phyloP scores from a whole-genome alignment of 2,113 vertebrate genomes.

The Ia io region DNA sequence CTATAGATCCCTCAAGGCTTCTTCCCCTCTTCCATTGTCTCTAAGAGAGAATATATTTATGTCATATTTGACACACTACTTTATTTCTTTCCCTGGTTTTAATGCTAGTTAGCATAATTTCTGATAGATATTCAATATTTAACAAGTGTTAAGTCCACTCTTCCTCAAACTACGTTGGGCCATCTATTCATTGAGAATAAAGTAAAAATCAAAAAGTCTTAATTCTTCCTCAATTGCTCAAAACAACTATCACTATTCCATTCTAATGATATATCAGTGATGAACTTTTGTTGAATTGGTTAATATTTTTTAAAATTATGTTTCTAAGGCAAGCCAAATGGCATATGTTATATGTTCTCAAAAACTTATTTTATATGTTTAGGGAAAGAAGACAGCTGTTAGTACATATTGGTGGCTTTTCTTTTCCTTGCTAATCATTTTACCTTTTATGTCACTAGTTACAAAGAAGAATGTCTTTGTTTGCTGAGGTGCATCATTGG shows the following conservation, averaged over 20 bases:
- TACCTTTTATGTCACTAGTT: background rate
- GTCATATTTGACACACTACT: background rate
- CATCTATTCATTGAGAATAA: background rate
- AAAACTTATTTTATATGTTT: background rate
- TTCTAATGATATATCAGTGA: background rate
- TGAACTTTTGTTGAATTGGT: constrained; percentile 46
- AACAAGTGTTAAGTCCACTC: background rate
- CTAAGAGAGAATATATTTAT: background rate
- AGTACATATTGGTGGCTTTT: background rate
- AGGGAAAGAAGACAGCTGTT: background rate
- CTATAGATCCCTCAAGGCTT: background rate
- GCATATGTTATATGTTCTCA: background rate
- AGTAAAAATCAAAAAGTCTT: background rate
- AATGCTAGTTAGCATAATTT: background rate
- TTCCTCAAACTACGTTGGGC: background rate
- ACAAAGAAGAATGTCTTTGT: background rate
- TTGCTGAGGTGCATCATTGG: background rate
- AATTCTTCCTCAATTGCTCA: background rate
- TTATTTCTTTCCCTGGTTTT: background rate
- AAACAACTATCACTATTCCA: background rate
- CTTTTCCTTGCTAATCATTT: background rate
- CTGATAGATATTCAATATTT: background rate
- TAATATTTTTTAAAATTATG: background rate
- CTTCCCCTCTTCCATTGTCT: background rate
- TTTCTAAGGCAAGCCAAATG: background rate